These are phyloP conservation scores for Syrista parreyssii DNA, from an alignment of 2,888 invertebrate genomes.

Conservation along the genomic window DNA sequence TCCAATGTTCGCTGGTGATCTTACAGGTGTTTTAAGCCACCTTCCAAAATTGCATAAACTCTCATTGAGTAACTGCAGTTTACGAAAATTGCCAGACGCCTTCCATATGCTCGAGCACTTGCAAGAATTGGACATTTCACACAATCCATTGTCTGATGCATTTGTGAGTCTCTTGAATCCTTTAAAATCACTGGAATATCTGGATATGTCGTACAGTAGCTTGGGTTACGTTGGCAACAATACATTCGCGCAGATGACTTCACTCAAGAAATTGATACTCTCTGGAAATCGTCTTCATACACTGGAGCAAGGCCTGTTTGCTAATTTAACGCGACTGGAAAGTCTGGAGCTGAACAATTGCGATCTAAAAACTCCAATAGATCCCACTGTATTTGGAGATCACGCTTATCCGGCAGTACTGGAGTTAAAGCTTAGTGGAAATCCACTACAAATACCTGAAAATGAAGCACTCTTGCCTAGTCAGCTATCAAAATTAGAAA, in stretches of 20 bases:
- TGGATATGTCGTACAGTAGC: conserved; percentile 81
- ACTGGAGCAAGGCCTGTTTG: conserved; percentile 76
- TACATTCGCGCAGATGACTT: conserved; percentile 77
- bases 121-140: conserved; percentile 76
- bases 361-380: conserved; percentile 73
- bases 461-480: conserved; percentile 73
- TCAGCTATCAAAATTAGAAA: conserved; percentile 74
- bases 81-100: conserved; percentile 74
- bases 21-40: conserved; percentile 75
- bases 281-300: conserved; percentile 77
- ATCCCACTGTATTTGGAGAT: conserved; percentile 76
- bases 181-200: conserved; percentile 74
- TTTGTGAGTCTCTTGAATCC: conserved; percentile 76
- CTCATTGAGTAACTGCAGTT: conserved; percentile 75
- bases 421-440: conserved; percentile 76
- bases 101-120: conserved; percentile 76
- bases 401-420: conserved; percentile 74
- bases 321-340: conserved; percentile 75
- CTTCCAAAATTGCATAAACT: conserved; percentile 74
- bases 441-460: conserved; percentile 73
- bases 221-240: conserved; percentile 74
- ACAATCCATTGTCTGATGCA: conserved; percentile 77
- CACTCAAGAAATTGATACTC: conserved; percentile 74
- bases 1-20: conserved; percentile 75
- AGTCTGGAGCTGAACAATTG: conserved; percentile 78